Percentiles rank a stretch among this genome's conserved stretches.
These are phyloP conservation scores for Pocillopora verrucosa DNA, from an alignment of 64 coral and sea anemone genomes.

Conservation along the genomic window DNA sequence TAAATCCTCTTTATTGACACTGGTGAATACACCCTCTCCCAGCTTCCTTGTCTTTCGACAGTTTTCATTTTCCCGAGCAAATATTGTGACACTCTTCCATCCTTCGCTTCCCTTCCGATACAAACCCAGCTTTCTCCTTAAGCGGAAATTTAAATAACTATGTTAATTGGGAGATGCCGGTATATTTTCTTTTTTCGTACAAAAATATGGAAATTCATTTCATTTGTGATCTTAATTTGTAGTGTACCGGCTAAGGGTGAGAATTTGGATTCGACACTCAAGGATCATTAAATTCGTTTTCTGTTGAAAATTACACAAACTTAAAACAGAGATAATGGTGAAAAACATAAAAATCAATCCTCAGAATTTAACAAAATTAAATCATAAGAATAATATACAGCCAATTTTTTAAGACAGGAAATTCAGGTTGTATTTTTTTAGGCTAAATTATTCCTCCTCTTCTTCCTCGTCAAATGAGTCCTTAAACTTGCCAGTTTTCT, in stretches of 20 bases:
- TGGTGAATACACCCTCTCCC: background rate
- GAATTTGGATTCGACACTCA: background rate
- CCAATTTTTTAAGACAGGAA: background rate
- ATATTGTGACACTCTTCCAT: background rate
- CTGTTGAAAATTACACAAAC: background rate
- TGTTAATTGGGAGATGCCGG: background rate
- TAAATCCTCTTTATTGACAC: slow-evolving; percentile 5
- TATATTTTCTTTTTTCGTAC: background rate
- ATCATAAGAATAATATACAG: background rate
- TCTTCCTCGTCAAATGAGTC: slow-evolving; percentile 56
- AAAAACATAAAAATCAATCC: background rate
- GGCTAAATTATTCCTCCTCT: background rate
- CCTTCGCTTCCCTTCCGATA: background rate
- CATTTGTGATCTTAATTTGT: background rate
- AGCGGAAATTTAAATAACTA: background rate
- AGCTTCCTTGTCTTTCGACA: background rate
- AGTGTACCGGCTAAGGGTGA: background rate
- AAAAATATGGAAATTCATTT: slow-evolving; percentile 25
- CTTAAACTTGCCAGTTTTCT: slow-evolving; percentile 47
- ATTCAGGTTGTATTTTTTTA: background rate
- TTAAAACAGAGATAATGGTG: background rate
- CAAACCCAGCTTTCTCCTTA: background rate
- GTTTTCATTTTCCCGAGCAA: slow-evolving; percentile 6
- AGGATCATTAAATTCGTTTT: background rate
- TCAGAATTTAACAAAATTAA: background rate